These are phyloP conservation scores for Poecilobothrus nobilitatus DNA, from an alignment of 2,888 invertebrate species.

Conservation along the genomic window DNA sequence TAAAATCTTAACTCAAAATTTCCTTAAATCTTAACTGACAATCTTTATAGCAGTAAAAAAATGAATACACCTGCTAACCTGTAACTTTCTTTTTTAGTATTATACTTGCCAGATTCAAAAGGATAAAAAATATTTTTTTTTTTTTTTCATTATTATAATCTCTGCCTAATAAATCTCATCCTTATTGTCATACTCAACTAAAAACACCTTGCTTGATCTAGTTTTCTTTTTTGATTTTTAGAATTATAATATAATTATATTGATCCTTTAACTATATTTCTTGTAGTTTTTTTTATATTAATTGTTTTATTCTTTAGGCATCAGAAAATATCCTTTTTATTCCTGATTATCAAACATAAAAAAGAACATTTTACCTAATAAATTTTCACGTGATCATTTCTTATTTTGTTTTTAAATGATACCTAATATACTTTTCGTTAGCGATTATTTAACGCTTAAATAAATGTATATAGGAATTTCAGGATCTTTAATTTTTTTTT, in stretches of 20 bases:
- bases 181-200: not conserved
- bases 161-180: not conserved
- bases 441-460: not conserved
- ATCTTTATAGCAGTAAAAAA: not conserved
- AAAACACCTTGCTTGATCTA: slow-evolving; percentile 3
- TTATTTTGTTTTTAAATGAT: not conserved
- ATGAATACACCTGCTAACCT: not conserved
- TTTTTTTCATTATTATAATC: no score
- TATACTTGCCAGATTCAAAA: no score
- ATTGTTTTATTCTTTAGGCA: not conserved
- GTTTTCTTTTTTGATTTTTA: not conserved
- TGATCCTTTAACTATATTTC: not conserved
- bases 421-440: not conserved
- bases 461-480: not conserved
- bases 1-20: not conserved
- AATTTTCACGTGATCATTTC: no score
- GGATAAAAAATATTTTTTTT: no score
- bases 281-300: not conserved
- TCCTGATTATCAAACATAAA: no score
- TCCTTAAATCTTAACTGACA: not conserved
- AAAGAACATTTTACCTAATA: no score
- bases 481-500: not conserved
- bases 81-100: not conserved
- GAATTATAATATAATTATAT: not conserved
- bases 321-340: no score